phyloP scores from a whole-genome alignment of 2,888 invertebrate genomes.

The Drosophila sordidula region DNA sequence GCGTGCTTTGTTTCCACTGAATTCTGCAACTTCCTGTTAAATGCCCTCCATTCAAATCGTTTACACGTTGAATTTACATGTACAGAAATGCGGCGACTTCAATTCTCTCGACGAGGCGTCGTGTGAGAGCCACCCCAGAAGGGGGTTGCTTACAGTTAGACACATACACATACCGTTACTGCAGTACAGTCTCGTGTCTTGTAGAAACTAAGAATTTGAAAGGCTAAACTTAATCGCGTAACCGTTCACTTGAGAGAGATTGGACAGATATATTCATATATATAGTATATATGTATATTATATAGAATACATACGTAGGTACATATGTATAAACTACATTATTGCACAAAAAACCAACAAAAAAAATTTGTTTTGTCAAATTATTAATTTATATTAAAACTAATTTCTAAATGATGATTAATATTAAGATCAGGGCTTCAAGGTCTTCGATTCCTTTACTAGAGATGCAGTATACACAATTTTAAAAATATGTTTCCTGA shows the following conservation, averaged over 20 bases:
- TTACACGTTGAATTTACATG: slow-evolving; percentile 16
- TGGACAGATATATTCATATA: neutral
- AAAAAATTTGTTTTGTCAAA: no score
- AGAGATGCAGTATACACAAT: no score
- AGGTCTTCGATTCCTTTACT: no score
- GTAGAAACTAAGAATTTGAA: neutral
- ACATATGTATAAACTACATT: no score
- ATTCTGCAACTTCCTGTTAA: slow-evolving; percentile 26
- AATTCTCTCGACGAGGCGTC: neutral
- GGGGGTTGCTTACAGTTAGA: slow-evolving; percentile 41
- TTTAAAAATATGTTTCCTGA: no score
- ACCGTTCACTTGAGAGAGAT: slow-evolving; percentile 13
- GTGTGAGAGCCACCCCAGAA: slow-evolving; percentile 31
- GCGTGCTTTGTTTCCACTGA: slow-evolving; percentile 45
- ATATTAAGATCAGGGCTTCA: no score
- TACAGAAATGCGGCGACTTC: slow-evolving; percentile 1
- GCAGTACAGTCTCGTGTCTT: slow-evolving; percentile 51
- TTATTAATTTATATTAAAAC: no score
- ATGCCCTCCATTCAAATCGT: slow-evolving; percentile 40
- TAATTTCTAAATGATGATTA: no score
- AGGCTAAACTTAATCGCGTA: slow-evolving; percentile 22
- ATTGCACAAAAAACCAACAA: no score
- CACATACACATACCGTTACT: slow-evolving; percentile 31
- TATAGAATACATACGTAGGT: no score
- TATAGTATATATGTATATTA: no score